Evolutionary conservation across 2,797 vertebrate genomes (phyloP).

Genomic region (Chrysocyon brachyurus): DNA sequence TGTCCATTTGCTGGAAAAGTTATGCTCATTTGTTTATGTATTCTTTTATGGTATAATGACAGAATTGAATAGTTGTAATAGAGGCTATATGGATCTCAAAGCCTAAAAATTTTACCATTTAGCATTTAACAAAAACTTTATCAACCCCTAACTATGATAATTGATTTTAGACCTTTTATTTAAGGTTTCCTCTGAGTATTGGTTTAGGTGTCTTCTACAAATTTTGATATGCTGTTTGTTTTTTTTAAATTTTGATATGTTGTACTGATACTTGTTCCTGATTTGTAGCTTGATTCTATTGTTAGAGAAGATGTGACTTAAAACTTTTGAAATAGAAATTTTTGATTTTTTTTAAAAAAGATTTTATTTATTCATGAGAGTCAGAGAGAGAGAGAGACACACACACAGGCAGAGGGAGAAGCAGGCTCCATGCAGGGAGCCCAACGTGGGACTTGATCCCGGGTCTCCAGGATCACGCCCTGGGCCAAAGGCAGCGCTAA

Average conservation of each 20-base stretch:
- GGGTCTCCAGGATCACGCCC: no score
- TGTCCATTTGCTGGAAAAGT: background rate
- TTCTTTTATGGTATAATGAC: background rate
- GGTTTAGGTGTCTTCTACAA: background rate
- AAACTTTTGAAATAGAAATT: background rate
- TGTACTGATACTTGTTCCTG: background rate
- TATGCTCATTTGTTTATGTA: background rate
- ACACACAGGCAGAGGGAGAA: no score
- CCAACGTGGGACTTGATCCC: no score
- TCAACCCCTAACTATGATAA: background rate
- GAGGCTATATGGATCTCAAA: background rate
- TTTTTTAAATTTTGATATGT: background rate
- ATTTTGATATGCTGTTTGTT: conserved; percentile 5
- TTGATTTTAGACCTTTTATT: conserved; percentile 44
- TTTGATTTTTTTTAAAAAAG: background rate
- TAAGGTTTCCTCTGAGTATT: background rate
- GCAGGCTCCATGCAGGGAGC: no score
- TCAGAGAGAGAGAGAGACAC: no score
- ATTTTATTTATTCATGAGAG: no score
- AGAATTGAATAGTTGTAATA: background rate
- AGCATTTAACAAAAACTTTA: background rate
- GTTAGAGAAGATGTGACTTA: conserved; percentile 1
- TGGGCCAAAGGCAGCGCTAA: no score
- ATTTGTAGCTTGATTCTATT: conserved; percentile 35
- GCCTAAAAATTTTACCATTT: background rate